These are phyloP conservation scores for Micropoecilia bifurca DNA, from an alignment of 2,797 vertebrate species.

Conservation along the genomic window DNA sequence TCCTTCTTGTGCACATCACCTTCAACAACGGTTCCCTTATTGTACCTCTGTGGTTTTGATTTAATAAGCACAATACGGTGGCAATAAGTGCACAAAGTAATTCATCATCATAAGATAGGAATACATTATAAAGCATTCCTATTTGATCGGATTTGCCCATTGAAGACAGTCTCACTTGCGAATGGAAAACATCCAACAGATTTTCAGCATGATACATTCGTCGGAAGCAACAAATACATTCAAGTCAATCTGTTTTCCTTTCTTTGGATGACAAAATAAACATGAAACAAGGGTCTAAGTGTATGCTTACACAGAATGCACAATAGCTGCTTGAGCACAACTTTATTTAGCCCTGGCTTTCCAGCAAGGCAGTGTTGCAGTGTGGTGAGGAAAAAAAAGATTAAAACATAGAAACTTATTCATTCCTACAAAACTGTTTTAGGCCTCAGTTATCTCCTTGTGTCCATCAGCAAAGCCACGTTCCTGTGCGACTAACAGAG, in stretches of 20 bases:
- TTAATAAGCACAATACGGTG: background rate
- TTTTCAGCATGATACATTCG: background rate
- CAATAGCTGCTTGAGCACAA: background rate
- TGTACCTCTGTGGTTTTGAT: background rate
- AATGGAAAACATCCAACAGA: background rate
- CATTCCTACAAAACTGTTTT: conserved; percentile 9
- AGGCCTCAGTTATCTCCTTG: conserved; percentile 30
- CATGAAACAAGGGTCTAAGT: background rate
- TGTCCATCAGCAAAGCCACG: background rate
- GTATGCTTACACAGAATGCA: background rate
- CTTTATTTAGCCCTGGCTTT: background rate
- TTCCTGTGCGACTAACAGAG: background rate
- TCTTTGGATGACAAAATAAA: background rate
- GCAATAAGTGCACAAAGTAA: background rate
- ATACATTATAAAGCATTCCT: background rate
- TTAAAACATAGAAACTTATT: background rate
- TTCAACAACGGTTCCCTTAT: background rate
- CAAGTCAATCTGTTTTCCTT: background rate
- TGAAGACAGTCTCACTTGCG: background rate
- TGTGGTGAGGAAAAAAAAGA: background rate
- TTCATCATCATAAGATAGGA: background rate
- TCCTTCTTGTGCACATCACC: background rate
- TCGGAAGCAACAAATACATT: background rate
- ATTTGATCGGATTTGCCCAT: background rate
- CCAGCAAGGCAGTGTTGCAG: background rate